These are phyloP conservation scores for Eupithecia insigniata DNA, from an alignment of 2,888 invertebrate species.

Conservation along the genomic window DNA sequence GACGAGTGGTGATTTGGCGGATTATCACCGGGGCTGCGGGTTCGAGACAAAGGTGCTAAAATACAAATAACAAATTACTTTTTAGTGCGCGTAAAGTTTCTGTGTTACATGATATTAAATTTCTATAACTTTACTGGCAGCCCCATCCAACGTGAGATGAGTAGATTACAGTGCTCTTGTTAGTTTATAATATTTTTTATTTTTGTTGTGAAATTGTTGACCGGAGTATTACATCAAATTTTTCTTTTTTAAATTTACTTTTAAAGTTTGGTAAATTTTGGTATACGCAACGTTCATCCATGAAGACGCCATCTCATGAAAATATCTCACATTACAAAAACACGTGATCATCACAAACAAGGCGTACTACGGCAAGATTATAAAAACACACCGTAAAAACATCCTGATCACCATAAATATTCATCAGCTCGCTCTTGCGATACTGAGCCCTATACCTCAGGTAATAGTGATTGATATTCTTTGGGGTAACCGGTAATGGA, in stretches of 20 bases:
- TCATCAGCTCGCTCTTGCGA: slow-evolving; percentile 37
- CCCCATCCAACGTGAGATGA: not conserved
- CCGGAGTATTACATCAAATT: not conserved
- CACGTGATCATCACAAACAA: slow-evolving; percentile 18
- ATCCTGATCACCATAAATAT: slow-evolving; percentile 59
- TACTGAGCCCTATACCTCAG: not conserved
- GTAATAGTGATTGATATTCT: slow-evolving; percentile 21
- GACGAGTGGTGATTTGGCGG: slow-evolving; percentile 23
- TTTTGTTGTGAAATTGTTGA: not conserved
- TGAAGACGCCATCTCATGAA: not conserved
- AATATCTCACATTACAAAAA: not conserved
- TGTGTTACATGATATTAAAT: not conserved
- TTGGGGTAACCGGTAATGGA: slow-evolving; percentile 24
- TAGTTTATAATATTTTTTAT: not conserved
- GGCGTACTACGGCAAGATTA: slow-evolving; percentile 55
- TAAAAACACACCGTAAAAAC: slow-evolving; percentile 69
- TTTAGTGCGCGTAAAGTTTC: slow-evolving; percentile 8
- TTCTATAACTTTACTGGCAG: not conserved
- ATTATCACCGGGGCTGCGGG: slow-evolving; percentile 15
- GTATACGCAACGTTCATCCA: not conserved
- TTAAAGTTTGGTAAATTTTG: not conserved
- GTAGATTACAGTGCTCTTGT: not conserved
- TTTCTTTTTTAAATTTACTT: not conserved
- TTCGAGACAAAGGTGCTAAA: slow-evolving; percentile 11
- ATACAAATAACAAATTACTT: slow-evolving; percentile 11